phyloP scores from a whole-genome alignment of 2,888 invertebrate genomes.

The Hirtodrosophila alboralis region DNA sequence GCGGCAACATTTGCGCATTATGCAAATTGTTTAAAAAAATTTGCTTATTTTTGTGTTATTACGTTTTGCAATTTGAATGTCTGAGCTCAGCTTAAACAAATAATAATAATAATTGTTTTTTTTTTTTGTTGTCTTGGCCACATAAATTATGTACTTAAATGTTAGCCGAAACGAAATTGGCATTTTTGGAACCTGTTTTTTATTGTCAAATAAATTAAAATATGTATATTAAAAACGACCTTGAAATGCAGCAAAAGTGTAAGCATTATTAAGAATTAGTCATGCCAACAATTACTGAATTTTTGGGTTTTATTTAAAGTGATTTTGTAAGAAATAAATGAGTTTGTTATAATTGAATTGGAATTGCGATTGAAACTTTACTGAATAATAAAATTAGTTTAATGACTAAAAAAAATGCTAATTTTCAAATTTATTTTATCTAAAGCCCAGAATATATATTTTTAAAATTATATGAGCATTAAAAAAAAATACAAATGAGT shows the following conservation, averaged over 20 bases:
- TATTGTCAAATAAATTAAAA: constrained; percentile 1
- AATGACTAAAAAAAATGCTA: no score
- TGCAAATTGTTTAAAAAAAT: constrained; percentile 39
- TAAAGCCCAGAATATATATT: no score
- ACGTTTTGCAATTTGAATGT: constrained; percentile 10
- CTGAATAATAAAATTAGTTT: no score
- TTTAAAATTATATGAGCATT: no score
- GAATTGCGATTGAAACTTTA: no score
- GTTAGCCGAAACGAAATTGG: constrained; percentile 12
- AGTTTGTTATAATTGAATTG: no score
- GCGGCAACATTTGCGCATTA: constrained; percentile 36
- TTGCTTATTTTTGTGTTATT: constrained; percentile 6
- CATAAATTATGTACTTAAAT: constrained; percentile 28
- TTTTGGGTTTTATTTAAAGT: not conserved
- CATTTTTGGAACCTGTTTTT: constrained; percentile 33
- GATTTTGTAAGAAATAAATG: no score
- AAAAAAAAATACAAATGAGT: no score
- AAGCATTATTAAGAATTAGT: constrained; percentile 33
- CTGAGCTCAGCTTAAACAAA: constrained; percentile 41
- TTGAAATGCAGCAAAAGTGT: constrained; percentile 25
- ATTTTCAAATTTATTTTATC: no score
- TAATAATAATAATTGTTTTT: no score
- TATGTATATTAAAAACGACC: constrained; percentile 21
- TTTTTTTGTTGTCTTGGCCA: constrained; percentile 15
- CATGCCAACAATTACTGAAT: constrained; percentile 2